These are phyloP conservation scores for Drosophila hawaiiensis DNA, from an alignment of 2,888 invertebrate genomes.

Conservation along the genomic window DNA sequence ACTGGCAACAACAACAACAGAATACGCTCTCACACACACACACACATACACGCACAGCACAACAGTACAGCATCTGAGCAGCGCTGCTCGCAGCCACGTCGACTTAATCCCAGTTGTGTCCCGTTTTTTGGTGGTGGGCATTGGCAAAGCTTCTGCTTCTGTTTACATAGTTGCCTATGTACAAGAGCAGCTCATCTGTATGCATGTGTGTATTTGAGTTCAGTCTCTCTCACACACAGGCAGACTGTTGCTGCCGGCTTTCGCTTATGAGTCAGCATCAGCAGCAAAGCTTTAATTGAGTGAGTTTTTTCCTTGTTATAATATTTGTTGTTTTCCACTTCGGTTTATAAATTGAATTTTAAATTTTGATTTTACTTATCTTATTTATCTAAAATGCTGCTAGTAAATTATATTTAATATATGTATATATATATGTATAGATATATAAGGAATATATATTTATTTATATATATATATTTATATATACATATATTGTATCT, in stretches of 20 bases:
- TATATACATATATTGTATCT: not conserved
- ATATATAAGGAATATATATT: no score
- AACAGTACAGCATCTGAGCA: constrained; percentile 46
- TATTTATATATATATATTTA: not conserved
- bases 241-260: constrained; percentile 81
- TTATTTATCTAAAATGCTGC: not conserved
- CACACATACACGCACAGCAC: constrained; percentile 12
- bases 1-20: constrained; percentile 68
- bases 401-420: not conserved
- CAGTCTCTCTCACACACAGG: constrained; percentile 24
- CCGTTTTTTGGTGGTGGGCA: constrained; percentile 66
- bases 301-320: constrained; percentile 21
- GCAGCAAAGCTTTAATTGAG: constrained; percentile 54
- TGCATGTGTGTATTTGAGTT: constrained; percentile 3
- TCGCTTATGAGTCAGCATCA: constrained; percentile 50
- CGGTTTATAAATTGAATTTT: constrained; percentile 1
- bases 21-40: constrained; percentile 37
- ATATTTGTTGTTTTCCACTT: constrained; percentile 16
- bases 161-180: constrained; percentile 74
- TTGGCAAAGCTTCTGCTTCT: constrained; percentile 49
- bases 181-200: constrained; percentile 22
- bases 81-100: constrained; percentile 42
- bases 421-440: not conserved
- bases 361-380: not conserved
- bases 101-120: constrained; percentile 77